Percentiles rank a stretch among this genome's conserved stretches.
phyloP scores from a whole-genome alignment of 2,797 vertebrate species.

The Poliocrania exsul region DNA sequence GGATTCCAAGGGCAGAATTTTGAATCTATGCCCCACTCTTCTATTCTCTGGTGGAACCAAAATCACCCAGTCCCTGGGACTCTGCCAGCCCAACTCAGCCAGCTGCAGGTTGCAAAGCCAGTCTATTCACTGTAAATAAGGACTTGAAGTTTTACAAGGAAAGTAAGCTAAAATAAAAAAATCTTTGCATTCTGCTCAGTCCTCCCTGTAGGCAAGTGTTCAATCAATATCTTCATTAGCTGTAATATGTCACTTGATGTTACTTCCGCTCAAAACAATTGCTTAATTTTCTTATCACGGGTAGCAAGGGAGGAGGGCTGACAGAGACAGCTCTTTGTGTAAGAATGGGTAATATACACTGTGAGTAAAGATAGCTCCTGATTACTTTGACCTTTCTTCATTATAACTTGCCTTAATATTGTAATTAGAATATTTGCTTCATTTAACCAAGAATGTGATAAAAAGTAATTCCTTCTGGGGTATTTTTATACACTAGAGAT shows the following conservation, averaged over 20 bases:
- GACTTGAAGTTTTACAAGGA: background rate
- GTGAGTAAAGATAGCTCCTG: conserved; percentile 18
- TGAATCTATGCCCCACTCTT: background rate
- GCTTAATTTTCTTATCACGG: conserved; percentile 3
- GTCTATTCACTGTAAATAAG: background rate
- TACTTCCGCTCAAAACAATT: background rate
- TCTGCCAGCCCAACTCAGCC: background rate
- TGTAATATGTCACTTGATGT: background rate
- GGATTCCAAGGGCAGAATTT: background rate
- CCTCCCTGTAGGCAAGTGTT: background rate
- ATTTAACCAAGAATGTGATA: conserved; percentile 14
- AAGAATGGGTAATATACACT: background rate
- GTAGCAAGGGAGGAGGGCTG: background rate
- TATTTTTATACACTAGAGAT: background rate
- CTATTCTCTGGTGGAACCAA: background rate
- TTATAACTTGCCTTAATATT: conserved; percentile 37
- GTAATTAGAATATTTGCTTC: conserved; percentile 34
- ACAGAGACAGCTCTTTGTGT: background rate
- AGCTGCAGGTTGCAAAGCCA: background rate
- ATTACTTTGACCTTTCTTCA: conserved; percentile 49
- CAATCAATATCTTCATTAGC: conserved; percentile 29
- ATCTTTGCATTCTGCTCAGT: background rate
- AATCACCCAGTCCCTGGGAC: background rate
- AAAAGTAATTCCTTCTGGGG: background rate
- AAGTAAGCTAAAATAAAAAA: background rate